Conservation (phyloP, 2,113 vertebrate species). For the Turdus rufiventris region DNA sequence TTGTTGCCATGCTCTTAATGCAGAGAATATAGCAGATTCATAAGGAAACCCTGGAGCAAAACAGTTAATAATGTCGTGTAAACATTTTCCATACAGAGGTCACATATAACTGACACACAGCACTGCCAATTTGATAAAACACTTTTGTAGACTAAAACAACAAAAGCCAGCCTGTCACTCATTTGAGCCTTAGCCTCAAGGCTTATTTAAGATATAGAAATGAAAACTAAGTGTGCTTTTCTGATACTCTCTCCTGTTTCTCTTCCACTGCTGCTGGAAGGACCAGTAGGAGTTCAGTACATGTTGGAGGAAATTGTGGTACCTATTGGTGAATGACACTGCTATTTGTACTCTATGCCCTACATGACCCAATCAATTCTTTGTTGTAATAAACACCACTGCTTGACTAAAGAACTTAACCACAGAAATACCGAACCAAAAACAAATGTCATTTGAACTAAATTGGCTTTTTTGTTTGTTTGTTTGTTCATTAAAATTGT, state of each 20-base stretch:
- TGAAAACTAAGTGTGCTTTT: slow-evolving; percentile 58
- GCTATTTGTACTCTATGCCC: slow-evolving; percentile 69
- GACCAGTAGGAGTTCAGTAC: slow-evolving; percentile 52
- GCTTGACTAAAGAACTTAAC: slow-evolving; percentile 64
- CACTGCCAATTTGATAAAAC: slow-evolving; percentile 77
- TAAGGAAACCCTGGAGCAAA: slow-evolving; percentile 76
- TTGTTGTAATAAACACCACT: slow-evolving; percentile 54
- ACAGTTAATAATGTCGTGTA: slow-evolving; percentile 79
- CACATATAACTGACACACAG: slow-evolving; percentile 80
- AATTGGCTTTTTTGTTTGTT: slow-evolving; percentile 57
- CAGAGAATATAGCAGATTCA: slow-evolving; percentile 8
- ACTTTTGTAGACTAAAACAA: slow-evolving; percentile 75
- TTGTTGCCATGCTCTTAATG: not conserved
- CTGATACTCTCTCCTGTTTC: slow-evolving; percentile 44
- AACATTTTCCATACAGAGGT: slow-evolving; percentile 80
- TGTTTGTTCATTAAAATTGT: slow-evolving; percentile 66
- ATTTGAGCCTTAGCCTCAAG: slow-evolving; percentile 77
- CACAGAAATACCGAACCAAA: slow-evolving; percentile 56
- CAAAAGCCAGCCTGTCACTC: slow-evolving; percentile 77
- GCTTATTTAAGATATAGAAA: slow-evolving; percentile 73
- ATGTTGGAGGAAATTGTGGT: slow-evolving; percentile 66
- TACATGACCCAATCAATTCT: slow-evolving; percentile 70
- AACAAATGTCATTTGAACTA: slow-evolving; percentile 70
- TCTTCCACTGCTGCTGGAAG: slow-evolving; percentile 53
- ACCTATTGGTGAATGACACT: slow-evolving; percentile 68